Evolutionary conservation across 2,113 vertebrate species (phyloP).

Genomic region (Austrofundulus limnaeus): DNA sequence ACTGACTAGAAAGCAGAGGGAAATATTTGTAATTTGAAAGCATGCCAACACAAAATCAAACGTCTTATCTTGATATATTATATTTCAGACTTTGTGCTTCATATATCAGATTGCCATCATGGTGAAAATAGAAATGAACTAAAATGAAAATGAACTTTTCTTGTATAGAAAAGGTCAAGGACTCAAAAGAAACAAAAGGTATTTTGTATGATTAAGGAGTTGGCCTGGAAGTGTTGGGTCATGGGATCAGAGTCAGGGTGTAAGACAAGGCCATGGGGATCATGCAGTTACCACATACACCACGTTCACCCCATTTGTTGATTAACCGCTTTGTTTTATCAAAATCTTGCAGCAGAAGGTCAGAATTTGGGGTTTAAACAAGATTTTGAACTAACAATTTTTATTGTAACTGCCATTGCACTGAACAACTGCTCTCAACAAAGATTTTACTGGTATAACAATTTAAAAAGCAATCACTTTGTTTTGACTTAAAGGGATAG

Average conservation of each 20-base stretch:
- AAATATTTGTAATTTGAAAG: slow-evolving; percentile 5
- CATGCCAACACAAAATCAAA: slow-evolving; percentile 6
- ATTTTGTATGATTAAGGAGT: slow-evolving; percentile 50
- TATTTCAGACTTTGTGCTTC: slow-evolving; percentile 4
- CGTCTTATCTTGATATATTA: neutral
- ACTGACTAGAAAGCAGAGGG: neutral
- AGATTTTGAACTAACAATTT: neutral
- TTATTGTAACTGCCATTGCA: neutral
- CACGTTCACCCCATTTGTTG: neutral
- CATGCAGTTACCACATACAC: slow-evolving; percentile 7
- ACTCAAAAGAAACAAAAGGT: slow-evolving; percentile 48
- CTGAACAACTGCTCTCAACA: neutral
- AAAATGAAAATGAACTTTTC: slow-evolving; percentile 38
- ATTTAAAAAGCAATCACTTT: neutral
- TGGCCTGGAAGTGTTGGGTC: slow-evolving; percentile 18
- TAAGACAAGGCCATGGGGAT: slow-evolving; percentile 32
- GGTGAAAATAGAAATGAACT: slow-evolving; percentile 21
- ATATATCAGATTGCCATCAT: neutral
- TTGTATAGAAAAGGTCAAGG: slow-evolving; percentile 22
- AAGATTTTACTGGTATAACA: neutral
- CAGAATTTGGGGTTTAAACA: neutral
- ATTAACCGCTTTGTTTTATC: slow-evolving; percentile 9
- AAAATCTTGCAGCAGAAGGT: slow-evolving; percentile 2
- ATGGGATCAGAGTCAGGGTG: slow-evolving; percentile 40
- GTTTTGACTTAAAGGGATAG: no score